Conservation (phyloP, 2,113 vertebrate species). For the Saiga tatarica region DNA sequence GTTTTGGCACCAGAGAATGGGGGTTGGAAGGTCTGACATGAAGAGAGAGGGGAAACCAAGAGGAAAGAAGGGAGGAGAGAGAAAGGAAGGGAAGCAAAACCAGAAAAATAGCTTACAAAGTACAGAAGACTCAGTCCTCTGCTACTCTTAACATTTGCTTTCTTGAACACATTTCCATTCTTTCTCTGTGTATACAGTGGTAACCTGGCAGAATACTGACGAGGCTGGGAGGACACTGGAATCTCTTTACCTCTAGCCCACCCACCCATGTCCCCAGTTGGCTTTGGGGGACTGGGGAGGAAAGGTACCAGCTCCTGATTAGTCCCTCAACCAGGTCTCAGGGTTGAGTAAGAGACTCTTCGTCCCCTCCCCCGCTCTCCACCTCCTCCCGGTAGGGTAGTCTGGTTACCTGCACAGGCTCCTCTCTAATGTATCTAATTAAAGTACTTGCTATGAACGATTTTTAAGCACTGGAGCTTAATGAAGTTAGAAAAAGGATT, state of each 20-base stretch:
- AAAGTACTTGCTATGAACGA: slow-evolving; percentile 81
- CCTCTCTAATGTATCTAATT: slow-evolving; percentile 83
- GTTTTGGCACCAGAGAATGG: not conserved
- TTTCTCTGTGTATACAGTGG: not conserved
- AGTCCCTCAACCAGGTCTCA: not conserved
- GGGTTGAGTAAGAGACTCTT: not conserved
- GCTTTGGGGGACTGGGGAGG: not conserved
- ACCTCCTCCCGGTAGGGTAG: not conserved
- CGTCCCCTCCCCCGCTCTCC: not conserved
- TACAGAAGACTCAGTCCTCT: not conserved
- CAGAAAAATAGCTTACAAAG: not conserved
- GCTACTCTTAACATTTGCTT: not conserved
- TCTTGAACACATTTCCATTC: not conserved
- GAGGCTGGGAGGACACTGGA: slow-evolving; percentile 25
- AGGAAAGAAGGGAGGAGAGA: not conserved
- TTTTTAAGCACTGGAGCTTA: slow-evolving; percentile 82
- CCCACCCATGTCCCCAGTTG: not conserved
- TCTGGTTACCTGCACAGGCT: slow-evolving; percentile 18
- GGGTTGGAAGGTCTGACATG: not conserved
- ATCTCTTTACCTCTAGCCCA: not conserved
- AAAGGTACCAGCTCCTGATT: not conserved
- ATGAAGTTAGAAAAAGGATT: slow-evolving; percentile 84
- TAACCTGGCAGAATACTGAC: slow-evolving; percentile 16
- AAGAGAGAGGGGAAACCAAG: not conserved
- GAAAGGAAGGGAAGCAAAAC: not conserved